Conservation (phyloP, 2,797 vertebrate species). For the Enteromius radiatus region DNA sequence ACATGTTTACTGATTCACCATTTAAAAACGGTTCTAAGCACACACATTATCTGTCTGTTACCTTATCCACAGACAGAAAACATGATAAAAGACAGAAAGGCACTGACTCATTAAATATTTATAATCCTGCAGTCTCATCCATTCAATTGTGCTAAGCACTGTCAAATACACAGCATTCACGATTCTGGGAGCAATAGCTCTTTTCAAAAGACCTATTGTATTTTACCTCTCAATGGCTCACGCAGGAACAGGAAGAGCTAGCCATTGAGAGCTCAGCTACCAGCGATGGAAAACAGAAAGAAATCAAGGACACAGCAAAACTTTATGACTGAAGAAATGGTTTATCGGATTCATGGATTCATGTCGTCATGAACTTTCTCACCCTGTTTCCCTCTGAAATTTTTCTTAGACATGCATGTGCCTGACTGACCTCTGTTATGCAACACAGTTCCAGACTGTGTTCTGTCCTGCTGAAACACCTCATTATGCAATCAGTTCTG, state of each 20-base stretch:
- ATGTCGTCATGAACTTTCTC: background rate
- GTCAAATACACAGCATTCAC: constrained; percentile 15
- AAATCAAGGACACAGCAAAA: background rate
- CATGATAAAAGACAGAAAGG: background rate
- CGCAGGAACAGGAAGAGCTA: constrained; percentile 8
- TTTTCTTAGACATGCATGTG: background rate
- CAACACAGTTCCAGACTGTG: background rate
- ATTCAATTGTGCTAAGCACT: constrained; percentile 32
- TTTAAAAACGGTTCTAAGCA: background rate
- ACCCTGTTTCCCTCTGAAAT: background rate
- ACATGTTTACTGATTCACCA: background rate
- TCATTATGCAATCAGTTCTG: constrained; percentile 29
- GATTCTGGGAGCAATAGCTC: background rate
- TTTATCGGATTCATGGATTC: background rate
- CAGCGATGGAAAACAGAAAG: background rate
- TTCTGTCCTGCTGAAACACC: background rate
- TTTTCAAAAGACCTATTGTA: constrained; percentile 27
- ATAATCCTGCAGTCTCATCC: constrained; percentile 62
- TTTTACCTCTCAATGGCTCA: constrained; percentile 25
- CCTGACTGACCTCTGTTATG: constrained; percentile 21
- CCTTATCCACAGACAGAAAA: background rate
- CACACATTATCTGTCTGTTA: background rate
- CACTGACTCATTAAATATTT: constrained; percentile 64
- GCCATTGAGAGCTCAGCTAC: no score
- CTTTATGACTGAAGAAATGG: background rate